These are phyloP conservation scores for Acanthosepion lycidas DNA, from an alignment of 2,888 invertebrate species.

Conservation along the genomic window DNA sequence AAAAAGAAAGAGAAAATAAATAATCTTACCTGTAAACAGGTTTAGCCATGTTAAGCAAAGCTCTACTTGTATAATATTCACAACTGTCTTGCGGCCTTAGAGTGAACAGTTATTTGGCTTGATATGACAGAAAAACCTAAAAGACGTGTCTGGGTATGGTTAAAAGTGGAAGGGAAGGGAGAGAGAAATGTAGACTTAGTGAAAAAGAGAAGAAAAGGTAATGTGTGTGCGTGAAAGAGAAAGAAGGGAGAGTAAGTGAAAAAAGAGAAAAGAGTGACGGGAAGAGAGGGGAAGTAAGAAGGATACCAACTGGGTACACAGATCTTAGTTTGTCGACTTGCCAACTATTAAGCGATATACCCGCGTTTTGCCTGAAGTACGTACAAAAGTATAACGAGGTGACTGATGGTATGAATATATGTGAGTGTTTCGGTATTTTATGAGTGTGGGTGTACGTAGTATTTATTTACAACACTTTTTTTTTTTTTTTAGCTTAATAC, in stretches of 20 bases:
- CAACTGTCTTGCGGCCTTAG: background rate
- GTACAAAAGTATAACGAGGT: background rate
- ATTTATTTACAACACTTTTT: background rate
- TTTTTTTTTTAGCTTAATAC: background rate
- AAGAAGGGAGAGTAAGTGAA: background rate
- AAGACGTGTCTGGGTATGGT: background rate
- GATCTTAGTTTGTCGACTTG: background rate
- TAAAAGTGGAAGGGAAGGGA: background rate
- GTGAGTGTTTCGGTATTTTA: background rate
- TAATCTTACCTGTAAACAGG: background rate
- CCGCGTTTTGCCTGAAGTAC: background rate
- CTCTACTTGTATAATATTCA: background rate
- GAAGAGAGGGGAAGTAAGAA: background rate
- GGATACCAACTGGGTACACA: background rate
- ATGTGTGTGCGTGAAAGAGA: background rate
- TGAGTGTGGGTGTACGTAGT: background rate
- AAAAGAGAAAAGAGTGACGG: background rate
- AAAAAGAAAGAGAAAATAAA: fast-evolving
- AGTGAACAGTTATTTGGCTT: background rate
- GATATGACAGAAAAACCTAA: background rate
- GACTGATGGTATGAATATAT: background rate
- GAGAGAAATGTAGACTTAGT: background rate
- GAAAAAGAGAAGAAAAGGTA: background rate
- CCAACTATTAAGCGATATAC: constrained; percentile 18
- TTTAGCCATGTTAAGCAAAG: constrained; percentile 1